These are phyloP conservation scores for Oxytorus armatus DNA, from an alignment of 2,888 invertebrate genomes.

Conservation along the genomic window DNA sequence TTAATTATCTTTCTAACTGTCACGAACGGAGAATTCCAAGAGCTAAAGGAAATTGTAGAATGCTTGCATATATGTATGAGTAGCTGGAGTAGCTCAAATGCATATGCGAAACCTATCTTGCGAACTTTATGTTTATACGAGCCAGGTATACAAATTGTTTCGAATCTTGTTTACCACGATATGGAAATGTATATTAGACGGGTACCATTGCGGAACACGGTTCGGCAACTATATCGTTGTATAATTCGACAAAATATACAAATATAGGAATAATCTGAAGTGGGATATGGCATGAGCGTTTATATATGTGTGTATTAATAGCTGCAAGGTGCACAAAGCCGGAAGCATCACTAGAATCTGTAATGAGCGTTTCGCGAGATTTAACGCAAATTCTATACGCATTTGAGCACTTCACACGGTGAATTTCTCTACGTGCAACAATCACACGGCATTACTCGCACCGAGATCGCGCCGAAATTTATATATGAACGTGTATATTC, in stretches of 20 bases:
- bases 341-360: conserved; percentile 19
- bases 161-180: background rate
- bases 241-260: too few species aligned
- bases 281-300: background rate
- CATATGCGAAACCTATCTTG: background rate
- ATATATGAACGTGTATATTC: conserved; percentile 8
- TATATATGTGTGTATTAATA: too few species aligned
- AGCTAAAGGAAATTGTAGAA: background rate
- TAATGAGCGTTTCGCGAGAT: conserved; percentile 25
- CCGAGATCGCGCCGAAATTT: conserved; percentile 16
- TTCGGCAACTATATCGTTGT: conserved; percentile 39
- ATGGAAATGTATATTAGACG: background rate
- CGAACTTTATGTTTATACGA: conserved; percentile 11
- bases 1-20: too few species aligned
- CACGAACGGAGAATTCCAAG: background rate
- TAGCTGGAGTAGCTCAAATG: background rate
- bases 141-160: conserved; percentile 12
- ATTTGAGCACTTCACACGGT: conserved; percentile 41
- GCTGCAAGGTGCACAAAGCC: conserved; percentile 11
- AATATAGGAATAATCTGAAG: conserved; percentile 44
- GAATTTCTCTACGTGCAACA: conserved; percentile 28
- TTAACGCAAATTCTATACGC: conserved; percentile 24
- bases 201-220: conserved; percentile 1
- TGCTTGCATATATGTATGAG: background rate
- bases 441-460: background rate